Evolutionary conservation across 2,113 vertebrate genomes (phyloP).

Genomic region (Geothlypis trichas): DNA sequence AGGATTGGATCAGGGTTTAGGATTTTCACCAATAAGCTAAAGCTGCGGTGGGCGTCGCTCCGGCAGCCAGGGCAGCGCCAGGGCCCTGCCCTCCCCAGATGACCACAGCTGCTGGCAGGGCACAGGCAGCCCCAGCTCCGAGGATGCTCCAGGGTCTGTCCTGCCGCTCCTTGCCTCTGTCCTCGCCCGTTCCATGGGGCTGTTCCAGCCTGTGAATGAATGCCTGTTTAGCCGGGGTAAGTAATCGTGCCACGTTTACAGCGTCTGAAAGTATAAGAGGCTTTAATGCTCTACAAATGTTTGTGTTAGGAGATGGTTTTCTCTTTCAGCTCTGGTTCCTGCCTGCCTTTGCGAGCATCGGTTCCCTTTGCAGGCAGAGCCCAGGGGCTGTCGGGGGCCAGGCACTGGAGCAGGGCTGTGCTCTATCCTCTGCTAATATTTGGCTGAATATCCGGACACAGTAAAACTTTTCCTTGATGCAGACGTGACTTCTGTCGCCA

Average conservation of each 20-base stretch:
- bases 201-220: neutral
- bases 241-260: neutral
- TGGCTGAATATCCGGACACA: neutral
- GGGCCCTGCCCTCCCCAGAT: constrained; percentile 55
- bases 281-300: neutral
- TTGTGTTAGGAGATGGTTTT: neutral
- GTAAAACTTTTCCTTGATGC: neutral
- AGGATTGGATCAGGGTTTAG: constrained; percentile 80
- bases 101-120: constrained; percentile 53
- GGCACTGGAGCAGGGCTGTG: neutral
- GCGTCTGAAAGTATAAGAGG: neutral
- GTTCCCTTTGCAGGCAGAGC: neutral
- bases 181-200: neutral
- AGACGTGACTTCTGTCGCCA: neutral
- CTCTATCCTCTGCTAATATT: neutral
- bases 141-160: neutral
- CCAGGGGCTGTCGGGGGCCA: neutral
- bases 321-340: neutral
- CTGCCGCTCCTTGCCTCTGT: neutral
- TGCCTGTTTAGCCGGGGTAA: constrained; percentile 33
- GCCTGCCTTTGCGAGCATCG: neutral
- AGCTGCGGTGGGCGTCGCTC: constrained; percentile 74
- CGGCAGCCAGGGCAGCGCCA: constrained; percentile 51
- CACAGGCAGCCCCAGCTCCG: neutral
- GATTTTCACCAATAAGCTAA: constrained; percentile 80